phyloP scores from a whole-genome alignment of 1,140 invertebrate genomes.

The Wiebesia pumilae region DNA sequence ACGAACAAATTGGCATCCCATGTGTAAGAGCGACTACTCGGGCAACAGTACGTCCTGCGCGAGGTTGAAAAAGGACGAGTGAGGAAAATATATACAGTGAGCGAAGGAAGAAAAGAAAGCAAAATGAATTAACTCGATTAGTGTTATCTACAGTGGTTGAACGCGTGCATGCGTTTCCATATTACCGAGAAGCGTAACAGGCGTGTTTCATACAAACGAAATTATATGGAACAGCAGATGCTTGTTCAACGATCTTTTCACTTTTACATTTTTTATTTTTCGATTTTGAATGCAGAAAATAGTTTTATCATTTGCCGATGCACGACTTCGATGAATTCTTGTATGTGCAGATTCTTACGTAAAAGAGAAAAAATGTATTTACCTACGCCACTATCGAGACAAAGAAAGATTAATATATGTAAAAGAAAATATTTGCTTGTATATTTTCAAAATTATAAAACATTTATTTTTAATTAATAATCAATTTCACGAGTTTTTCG shows the following conservation, averaged over 20 bases:
- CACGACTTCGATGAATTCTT: background rate
- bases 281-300: background rate
- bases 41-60: background rate
- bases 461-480: no score
- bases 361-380: background rate
- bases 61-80: background rate
- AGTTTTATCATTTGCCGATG: background rate
- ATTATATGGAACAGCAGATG: background rate
- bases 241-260: background rate
- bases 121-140: background rate
- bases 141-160: background rate
- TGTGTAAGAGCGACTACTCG: background rate
- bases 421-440: no score
- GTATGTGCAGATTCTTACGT: no score
- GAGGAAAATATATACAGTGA: background rate
- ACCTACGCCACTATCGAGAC: no score
- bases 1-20: slow-evolving; percentile 3
- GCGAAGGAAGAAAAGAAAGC: background rate
- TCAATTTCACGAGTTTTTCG: no score
- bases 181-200: background rate
- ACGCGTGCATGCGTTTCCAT: background rate
- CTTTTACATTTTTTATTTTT: background rate
- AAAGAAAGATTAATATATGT: no score
- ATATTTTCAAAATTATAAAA: no score
- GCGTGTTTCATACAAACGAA: background rate